These are phyloP conservation scores for Brotula barbata DNA, from an alignment of 2,797 vertebrate species.

Conservation along the genomic window DNA sequence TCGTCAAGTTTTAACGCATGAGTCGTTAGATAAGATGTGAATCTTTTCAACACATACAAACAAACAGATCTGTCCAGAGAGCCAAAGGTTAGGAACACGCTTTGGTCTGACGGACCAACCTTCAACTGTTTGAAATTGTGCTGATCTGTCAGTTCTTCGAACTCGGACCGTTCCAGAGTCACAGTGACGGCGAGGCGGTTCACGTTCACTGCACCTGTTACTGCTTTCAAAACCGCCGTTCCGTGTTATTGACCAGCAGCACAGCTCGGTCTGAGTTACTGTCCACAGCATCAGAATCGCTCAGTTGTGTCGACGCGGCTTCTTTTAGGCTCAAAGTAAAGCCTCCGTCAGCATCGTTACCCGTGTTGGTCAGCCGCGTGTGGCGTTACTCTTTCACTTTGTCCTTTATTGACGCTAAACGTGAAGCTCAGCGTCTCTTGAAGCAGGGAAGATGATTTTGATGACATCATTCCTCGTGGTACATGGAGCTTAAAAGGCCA, in stretches of 20 bases:
- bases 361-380: conserved; percentile 1
- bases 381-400: conserved; percentile 53
- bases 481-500: conserved; percentile 18
- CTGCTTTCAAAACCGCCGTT: conserved; percentile 11
- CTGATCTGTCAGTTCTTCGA: no score
- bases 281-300: conserved; percentile 17
- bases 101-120: no score
- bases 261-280: neutral
- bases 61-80: no score
- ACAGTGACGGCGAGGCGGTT: neutral
- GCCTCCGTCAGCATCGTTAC: conserved; percentile 23
- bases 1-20: no score
- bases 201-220: conserved; percentile 18
- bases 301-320: conserved; percentile 24
- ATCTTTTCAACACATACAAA: no score
- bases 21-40: no score
- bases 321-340: conserved; percentile 29
- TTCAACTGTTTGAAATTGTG: no score
- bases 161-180: neutral
- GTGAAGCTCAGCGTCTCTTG: conserved; percentile 10
- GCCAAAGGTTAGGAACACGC: no score
- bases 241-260: neutral
- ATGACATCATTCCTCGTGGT: conserved; percentile 2
- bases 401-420: conserved; percentile 19
- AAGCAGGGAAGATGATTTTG: neutral